Base-by-base conservation (phyloP, 2,888 invertebrate genomes). In the Drosophila formosana region DNA sequence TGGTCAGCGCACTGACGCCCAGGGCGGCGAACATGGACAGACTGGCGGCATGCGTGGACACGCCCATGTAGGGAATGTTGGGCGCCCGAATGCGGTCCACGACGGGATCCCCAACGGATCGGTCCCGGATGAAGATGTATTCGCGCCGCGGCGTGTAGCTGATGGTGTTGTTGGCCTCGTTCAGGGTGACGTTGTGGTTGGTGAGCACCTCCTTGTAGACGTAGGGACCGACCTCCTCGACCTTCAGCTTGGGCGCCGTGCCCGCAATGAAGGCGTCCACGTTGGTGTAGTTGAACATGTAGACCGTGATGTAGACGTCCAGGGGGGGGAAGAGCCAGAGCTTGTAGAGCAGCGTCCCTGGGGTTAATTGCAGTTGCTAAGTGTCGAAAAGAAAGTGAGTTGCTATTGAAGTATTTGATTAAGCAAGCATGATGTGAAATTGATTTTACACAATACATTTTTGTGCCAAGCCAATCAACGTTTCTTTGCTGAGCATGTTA, bases 251-350 rank as follows among this genome's bases (percentile, higher is more conserved):
- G 58, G 93, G 91, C 70, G 94, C 95, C 53, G 93, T 91, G 0
- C 96, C 96, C 0, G 92, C 92, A 34, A 95, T 90, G 91, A 96
- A 97, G 49, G 93, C 94, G 8, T 95, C 94, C 2, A 94, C 91
- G 90, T 97, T 97, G n/a, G 97, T 97, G 55, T 97, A 94, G 89
- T 97, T 97, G 91, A 96, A 97, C 64, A 96, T 93, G 89, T 95
- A 96, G 0, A 95, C 93, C 37, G 94, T 94, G 4, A 96, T 90
- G 71, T 94, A 94, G 0, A 96, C 93, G 0, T 95, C 94, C 32
- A 95, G 93, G 0, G 95, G 95, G 13, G 96, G 96, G 3, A 93
- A 92, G 58, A 93, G 90, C 94, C 96, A 95, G n/a, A 96, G 81
- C 3, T 93, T 91, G 80, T 94, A 94, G 1, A 95, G 89, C n/a